A percentile compares a stretch with the other conserved stretches of the same genome.
These are phyloP conservation scores for Synergus laeviventris DNA, from an alignment of 2,888 invertebrate genomes.

Conservation along the genomic window DNA sequence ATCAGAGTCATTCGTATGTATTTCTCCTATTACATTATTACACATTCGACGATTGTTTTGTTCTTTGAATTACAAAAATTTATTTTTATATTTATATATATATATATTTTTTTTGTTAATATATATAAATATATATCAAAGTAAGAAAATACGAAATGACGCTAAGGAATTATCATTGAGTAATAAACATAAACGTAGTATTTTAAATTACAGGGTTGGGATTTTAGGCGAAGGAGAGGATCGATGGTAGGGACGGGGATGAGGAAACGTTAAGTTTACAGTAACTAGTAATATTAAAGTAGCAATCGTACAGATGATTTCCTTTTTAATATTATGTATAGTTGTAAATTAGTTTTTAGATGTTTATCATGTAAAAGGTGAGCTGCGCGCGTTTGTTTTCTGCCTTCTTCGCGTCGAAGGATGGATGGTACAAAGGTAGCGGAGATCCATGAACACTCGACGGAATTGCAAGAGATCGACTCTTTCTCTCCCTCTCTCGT, in stretches of 20 bases:
- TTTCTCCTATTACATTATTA: conserved; percentile 65
- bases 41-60: conserved; percentile 68
- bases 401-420: conserved; percentile 63
- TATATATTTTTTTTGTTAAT: conserved; percentile 52
- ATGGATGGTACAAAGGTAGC: conserved; percentile 67
- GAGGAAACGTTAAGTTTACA: conserved; percentile 69
- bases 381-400: conserved; percentile 69
- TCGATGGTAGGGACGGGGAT: conserved; percentile 56
- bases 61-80: conserved; percentile 71
- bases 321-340: conserved; percentile 68
- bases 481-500: conserved; percentile 62
- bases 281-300: conserved; percentile 74
- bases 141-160: conserved; percentile 76
- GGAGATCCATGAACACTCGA: conserved; percentile 63
- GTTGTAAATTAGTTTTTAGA: conserved; percentile 71
- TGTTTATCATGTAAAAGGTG: conserved; percentile 70
- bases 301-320: conserved; percentile 74
- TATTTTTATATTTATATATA: conserved; percentile 58
- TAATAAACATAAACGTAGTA: conserved; percentile 69
- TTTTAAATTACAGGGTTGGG: conserved; percentile 66
- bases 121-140: conserved; percentile 72
- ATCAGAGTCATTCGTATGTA: conserved; percentile 68
- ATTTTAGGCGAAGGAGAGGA: conserved; percentile 51
- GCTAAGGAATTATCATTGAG: conserved; percentile 71
- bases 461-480: conserved; percentile 64